Percentiles rank a stretch among this genome's conserved stretches.
These are phyloP conservation scores for Agrotis segetum DNA, from an alignment of 2,888 invertebrate species.

Conservation along the genomic window DNA sequence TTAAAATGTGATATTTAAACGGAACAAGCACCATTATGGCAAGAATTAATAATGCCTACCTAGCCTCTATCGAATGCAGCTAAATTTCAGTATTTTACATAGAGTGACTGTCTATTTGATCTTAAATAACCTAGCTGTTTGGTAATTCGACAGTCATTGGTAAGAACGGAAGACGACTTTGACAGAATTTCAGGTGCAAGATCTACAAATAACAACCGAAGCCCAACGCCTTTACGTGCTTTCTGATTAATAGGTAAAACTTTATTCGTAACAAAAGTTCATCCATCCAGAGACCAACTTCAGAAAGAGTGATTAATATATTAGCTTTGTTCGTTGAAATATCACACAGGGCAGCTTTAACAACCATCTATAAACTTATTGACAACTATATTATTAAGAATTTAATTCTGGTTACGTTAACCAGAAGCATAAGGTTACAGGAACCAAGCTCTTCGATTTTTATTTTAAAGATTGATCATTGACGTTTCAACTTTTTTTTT, in stretches of 20 bases:
- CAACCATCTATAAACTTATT: slow-evolving; percentile 5
- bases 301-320: no score
- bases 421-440: slow-evolving; percentile 21
- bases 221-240: no score
- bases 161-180: no score
- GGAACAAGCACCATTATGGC: background rate
- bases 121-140: background rate
- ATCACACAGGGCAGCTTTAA: slow-evolving; percentile 10
- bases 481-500: background rate
- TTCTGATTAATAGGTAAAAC: no score
- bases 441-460: slow-evolving; percentile 16
- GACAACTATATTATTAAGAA: slow-evolving; percentile 18
- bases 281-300: no score
- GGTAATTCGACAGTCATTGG: no score
- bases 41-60: background rate
- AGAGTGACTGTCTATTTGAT: no score
- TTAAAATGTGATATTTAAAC: slow-evolving; percentile 11
- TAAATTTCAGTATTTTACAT: no score
- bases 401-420: slow-evolving; percentile 46
- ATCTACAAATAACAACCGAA: no score
- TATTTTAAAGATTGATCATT: background rate
- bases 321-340: slow-evolving; percentile 7
- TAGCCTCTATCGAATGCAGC: no score
- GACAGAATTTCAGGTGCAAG: no score
- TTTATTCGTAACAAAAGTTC: no score